Base-by-base conservation (phyloP, 2,888 invertebrate species). In the Branchipolynoe longqiensis region DNA sequence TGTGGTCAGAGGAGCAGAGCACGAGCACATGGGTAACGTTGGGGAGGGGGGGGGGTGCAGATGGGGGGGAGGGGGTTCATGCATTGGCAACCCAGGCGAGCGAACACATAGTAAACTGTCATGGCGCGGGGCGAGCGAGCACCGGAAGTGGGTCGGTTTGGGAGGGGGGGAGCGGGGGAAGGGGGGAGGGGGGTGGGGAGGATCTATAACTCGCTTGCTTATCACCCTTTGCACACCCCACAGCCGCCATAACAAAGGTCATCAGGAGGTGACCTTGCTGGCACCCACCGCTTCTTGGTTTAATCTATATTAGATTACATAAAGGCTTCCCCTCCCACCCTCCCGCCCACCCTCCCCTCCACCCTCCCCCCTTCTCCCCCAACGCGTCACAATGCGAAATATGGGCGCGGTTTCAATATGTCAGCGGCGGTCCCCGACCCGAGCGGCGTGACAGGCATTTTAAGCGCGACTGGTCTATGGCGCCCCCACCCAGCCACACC, bases 371-470 rank as follows among this genome's bases (percentile, higher is more conserved):
- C n/a, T n/a, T n/a, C n/a, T n/a, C 8, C 31, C 3, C 33, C 64
- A 4, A 1, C 69, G 38, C 38, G 69, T n/a, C 38, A 36, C 69
- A 69, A 69, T 69, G 38, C 36, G 38, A 69, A 69, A 69, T 69
- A 69, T 69, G 69, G 69, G 38, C 69, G 69, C 18, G 69, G 69
- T 69, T 69, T 6, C 69, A 69, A 69, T 69, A 69, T 69, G 69
- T 69, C 69, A 36, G n/a, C 69, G 22, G 69, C 38, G 12, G 33
- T 36, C 38, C 36, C 18, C 69, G 33, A 36, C 12, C 69, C 38
- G 36, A 12, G 33, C n/a, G n/a, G n/a, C n/a, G 69, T 36, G 36
- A 38, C 25, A 22, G n/a, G 69, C 69, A 69, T 69, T 69, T 8
- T 22, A 38, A n/a, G 69, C 62, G 28, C 1, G 62, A 62, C n/a